A percentile compares a stretch with the other conserved stretches of the same genome.
Evolutionary conservation across 2,113 vertebrate species (phyloP).

Genomic region (Anguilla japonica): DNA sequence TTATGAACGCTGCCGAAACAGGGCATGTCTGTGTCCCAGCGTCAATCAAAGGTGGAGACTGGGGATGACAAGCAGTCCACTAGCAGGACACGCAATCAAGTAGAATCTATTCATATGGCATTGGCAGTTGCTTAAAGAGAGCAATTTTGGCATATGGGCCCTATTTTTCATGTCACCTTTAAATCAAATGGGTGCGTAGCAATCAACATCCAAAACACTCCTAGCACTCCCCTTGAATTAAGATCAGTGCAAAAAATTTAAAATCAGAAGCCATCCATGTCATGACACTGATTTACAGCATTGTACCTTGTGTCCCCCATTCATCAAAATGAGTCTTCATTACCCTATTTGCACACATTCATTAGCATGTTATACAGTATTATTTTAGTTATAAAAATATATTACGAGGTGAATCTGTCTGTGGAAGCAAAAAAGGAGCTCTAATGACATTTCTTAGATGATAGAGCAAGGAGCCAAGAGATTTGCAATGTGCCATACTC

Average conservation of each 20-base stretch:
- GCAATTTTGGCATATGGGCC: too few relatives aligned
- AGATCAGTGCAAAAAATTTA: neutral
- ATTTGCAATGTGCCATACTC: too few relatives aligned
- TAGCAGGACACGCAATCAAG: neutral
- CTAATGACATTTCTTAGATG: too few relatives aligned
- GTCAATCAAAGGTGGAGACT: neutral
- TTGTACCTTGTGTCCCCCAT: neutral
- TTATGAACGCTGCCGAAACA: neutral
- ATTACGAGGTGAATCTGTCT: too few relatives aligned
- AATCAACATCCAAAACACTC: too few relatives aligned
- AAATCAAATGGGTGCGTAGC: too few relatives aligned
- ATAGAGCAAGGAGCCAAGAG: too few relatives aligned
- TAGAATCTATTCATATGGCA: neutral
- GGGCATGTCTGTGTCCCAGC: neutral
- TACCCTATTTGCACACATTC: too few relatives aligned
- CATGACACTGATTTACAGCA: neutral
- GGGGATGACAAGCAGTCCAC: neutral
- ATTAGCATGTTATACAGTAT: too few relatives aligned
- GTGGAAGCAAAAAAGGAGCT: too few relatives aligned
- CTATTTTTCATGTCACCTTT: too few relatives aligned
- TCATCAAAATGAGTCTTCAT: neutral
- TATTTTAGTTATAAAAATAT: too few relatives aligned
- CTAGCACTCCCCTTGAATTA: neutral
- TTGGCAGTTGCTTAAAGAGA: neutral
- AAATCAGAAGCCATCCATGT: neutral